Conservation (phyloP, 2,888 invertebrate species). For the Agonopterix heracliana region DNA sequence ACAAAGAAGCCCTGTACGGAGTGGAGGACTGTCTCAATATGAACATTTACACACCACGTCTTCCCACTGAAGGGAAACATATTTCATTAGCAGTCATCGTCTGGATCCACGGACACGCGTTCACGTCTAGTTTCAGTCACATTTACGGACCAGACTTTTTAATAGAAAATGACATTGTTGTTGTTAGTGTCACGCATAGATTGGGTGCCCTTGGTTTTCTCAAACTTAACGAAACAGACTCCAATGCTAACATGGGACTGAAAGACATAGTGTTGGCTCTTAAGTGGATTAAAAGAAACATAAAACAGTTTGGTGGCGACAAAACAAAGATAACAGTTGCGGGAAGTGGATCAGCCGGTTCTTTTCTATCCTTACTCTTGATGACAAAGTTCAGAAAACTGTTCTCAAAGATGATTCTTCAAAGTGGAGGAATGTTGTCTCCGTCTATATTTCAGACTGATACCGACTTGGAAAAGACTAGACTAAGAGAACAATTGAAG, state of each 20-base stretch:
- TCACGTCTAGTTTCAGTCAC: conserved; percentile 60
- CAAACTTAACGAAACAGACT: conserved; percentile 45
- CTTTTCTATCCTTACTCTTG: conserved; percentile 48
- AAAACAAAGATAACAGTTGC: conserved; percentile 51
- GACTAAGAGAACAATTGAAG: conserved; percentile 36
- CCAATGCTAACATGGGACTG: conserved; percentile 60
- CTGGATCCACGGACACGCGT: conserved; percentile 66
- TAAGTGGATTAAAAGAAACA: conserved; percentile 59
- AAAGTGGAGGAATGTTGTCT: conserved; percentile 59
- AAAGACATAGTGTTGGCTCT: conserved; percentile 62
- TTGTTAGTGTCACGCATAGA: conserved; percentile 55
- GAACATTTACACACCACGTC: conserved; percentile 80
- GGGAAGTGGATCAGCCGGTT: conserved; percentile 58
- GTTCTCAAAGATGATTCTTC: conserved; percentile 61
- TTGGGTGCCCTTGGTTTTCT: conserved; percentile 63
- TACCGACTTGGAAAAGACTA: conserved; percentile 32
- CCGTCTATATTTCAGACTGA: conserved; percentile 51
- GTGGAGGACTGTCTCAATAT: conserved; percentile 79
- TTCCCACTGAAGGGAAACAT: conserved; percentile 38
- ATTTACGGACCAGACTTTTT: conserved; percentile 62
- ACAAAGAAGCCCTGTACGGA: conserved; percentile 54
- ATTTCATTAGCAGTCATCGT: conserved; percentile 46
- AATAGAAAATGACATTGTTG: conserved; percentile 52
- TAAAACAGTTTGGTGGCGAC: conserved; percentile 52
- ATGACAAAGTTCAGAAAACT: conserved; percentile 46